phyloP scores from a whole-genome alignment of 1,140 invertebrate species.

The Sycophila sp. region DNA sequence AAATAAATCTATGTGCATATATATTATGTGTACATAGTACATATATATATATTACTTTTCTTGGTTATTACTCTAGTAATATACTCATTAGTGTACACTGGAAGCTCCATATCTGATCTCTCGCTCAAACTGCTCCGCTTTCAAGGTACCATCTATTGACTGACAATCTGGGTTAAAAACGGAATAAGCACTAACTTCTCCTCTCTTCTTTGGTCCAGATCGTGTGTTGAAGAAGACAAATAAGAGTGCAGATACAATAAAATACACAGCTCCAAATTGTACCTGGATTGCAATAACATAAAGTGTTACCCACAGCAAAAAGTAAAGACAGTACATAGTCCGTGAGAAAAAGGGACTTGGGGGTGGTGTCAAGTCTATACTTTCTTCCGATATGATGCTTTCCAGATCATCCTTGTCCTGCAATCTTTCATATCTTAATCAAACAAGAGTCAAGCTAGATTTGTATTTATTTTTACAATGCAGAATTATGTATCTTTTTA shows the following conservation, averaged over 20 bases:
- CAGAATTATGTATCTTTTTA: conserved; percentile 14
- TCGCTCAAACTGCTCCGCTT: conserved; percentile 93
- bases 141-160: conserved; percentile 91
- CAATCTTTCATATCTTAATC: conserved; percentile 42
- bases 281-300: conserved; percentile 78
- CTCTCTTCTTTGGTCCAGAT: conserved; percentile 73
- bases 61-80: not conserved
- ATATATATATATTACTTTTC: conserved; percentile 17
- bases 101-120: conserved; percentile 78
- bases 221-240: conserved; percentile 88
- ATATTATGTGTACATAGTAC: conserved; percentile 30
- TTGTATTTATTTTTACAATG: not conserved
- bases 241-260: conserved; percentile 81
- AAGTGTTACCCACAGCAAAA: conserved; percentile 73
- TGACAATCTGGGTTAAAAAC: conserved; percentile 97
- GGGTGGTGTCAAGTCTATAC: conserved; percentile 42
- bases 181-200: conserved; percentile 94
- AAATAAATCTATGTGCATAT: conserved; percentile 29
- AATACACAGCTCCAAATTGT: conserved; percentile 92
- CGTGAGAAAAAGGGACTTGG: conserved; percentile 41
- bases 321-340: conserved; percentile 61
- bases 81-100: conserved; percentile 51
- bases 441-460: not conserved
- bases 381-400: conserved; percentile 48
- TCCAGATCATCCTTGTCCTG: conserved; percentile 53